A percentile compares a stretch with the other conserved stretches of the same genome.
These are phyloP conservation scores for Andrena hattorfiana DNA, from an alignment of 2,888 invertebrate genomes.

Conservation along the genomic window DNA sequence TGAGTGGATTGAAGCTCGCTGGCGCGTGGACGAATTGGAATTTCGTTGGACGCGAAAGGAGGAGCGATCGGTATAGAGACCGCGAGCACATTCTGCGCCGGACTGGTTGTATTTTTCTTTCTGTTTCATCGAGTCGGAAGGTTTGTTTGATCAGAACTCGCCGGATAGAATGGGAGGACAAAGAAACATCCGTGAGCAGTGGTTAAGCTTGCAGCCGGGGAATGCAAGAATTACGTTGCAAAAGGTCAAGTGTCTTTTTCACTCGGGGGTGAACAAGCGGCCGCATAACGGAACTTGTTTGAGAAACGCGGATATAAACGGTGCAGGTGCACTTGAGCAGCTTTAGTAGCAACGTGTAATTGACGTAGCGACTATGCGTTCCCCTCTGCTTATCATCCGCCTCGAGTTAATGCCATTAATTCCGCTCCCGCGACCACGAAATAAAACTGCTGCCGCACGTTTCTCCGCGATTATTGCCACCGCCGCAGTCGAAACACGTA, in stretches of 20 bases:
- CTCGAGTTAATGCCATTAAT: conserved; percentile 53
- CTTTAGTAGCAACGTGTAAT: conserved; percentile 46
- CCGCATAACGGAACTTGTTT: conserved; percentile 40
- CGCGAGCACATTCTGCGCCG: not conserved
- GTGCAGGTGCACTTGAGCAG: conserved; percentile 48
- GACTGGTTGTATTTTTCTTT: not conserved
- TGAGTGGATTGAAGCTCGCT: not conserved
- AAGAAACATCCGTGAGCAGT: conserved; percentile 10
- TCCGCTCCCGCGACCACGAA: conserved; percentile 4
- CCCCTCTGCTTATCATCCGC: conserved; percentile 39
- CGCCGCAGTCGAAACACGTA: not conserved
- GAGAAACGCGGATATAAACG: conserved; percentile 58
- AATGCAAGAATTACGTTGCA: conserved; percentile 21
- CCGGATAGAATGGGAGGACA: not conserved
- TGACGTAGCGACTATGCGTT: conserved; percentile 38
- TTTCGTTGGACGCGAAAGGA: not conserved
- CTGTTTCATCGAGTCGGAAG: not conserved
- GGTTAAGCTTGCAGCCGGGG: not conserved
- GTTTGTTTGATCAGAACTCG: not conserved
- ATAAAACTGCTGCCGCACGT: conserved; percentile 25
- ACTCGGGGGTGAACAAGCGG: conserved; percentile 10
- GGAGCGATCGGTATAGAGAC: not conserved
- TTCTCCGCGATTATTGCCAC: conserved; percentile 9
- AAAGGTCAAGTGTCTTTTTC: conserved; percentile 35
- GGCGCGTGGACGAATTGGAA: not conserved